These are phyloP conservation scores for Amiota communis DNA, from an alignment of 2,888 invertebrate genomes.

Conservation along the genomic window DNA sequence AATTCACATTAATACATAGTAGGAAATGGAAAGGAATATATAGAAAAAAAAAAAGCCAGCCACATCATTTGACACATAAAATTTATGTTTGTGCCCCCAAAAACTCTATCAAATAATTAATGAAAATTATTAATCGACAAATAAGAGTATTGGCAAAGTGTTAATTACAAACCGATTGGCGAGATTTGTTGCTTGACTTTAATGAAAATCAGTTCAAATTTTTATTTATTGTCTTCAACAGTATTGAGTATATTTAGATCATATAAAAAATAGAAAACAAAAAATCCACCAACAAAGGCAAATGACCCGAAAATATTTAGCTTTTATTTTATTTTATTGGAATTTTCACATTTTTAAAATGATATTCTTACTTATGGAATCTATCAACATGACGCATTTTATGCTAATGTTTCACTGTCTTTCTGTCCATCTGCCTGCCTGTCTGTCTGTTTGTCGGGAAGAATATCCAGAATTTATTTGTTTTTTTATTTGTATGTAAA, in stretches of 20 bases:
- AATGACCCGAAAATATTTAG: slow-evolving; percentile 19
- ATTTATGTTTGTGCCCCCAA: slow-evolving; percentile 6
- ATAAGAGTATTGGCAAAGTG: slow-evolving; percentile 33
- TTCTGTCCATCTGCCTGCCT: background rate
- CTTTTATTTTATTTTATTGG: background rate
- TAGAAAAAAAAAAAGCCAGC: too few species aligned
- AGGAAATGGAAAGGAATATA: too few species aligned
- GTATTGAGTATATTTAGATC: too few species aligned
- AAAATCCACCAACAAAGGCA: slow-evolving; percentile 1
- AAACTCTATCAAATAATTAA: slow-evolving; percentile 20
- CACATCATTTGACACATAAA: slow-evolving; percentile 35
- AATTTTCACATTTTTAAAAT: background rate
- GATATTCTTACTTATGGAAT: too few species aligned
- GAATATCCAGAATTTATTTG: background rate
- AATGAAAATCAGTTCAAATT: too few species aligned
- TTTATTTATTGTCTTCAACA: too few species aligned
- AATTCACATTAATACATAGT: too few species aligned
- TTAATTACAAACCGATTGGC: slow-evolving; percentile 46
- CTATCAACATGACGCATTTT: too few species aligned
- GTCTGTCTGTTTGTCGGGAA: background rate
- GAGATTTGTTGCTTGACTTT: too few species aligned
- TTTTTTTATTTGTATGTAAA: slow-evolving; percentile 6
- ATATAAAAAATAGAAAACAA: background rate
- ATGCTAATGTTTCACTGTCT: too few species aligned
- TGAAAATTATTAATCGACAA: background rate